Percentiles rank a stretch among this genome's conserved stretches.
phyloP scores from a whole-genome alignment of 2,113 vertebrate genomes.

The Hoplias malabaricus region DNA sequence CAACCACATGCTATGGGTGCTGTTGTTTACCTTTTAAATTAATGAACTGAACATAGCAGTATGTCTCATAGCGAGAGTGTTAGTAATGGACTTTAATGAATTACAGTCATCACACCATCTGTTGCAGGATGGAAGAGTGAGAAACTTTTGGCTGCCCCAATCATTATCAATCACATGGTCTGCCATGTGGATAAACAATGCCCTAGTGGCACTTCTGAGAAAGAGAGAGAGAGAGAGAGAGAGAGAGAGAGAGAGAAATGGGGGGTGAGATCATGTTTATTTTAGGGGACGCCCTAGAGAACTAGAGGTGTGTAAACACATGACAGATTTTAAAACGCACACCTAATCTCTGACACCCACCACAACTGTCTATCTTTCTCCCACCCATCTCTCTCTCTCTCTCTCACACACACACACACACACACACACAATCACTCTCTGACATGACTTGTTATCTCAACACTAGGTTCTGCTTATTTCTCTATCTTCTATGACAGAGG shows the following conservation, averaged over 20 bases:
- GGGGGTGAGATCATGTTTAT: not conserved
- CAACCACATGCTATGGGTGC: too few relatives aligned
- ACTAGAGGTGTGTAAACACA: slow-evolving; percentile 3
- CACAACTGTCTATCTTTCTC: not conserved
- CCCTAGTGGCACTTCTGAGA: not conserved
- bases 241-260: not conserved
- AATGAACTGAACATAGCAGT: not conserved
- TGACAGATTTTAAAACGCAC: not conserved
- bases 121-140: not conserved
- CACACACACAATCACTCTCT: too few relatives aligned
- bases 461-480: too few relatives aligned
- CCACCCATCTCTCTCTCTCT: not conserved
- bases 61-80: not conserved
- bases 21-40: not conserved
- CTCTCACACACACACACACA: not conserved
- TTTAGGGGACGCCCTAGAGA: not conserved
- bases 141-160: not conserved
- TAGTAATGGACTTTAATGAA: not conserved
- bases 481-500: too few relatives aligned
- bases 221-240: not conserved
- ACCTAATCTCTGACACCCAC: not conserved
- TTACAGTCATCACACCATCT: slow-evolving; percentile 5
- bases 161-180: not conserved
- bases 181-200: not conserved
- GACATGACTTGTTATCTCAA: too few relatives aligned